Evolutionary conservation across 1,140 invertebrate species (phyloP).

Genomic region (Drosophila jambulina): DNA sequence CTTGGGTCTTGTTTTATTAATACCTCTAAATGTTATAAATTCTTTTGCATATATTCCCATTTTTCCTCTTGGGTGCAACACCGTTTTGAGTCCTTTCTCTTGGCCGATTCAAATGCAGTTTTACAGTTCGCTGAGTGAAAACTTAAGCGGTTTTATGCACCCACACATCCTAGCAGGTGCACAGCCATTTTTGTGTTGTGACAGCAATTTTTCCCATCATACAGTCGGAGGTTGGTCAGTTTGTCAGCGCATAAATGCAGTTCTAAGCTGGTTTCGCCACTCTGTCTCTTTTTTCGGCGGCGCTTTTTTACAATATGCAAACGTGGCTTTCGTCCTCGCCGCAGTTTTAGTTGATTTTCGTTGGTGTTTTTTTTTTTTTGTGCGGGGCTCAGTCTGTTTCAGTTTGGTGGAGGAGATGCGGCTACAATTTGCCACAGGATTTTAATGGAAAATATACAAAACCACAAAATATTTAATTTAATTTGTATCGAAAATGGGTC

Average conservation of each 20-base stretch:
- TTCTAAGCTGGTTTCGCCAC: conserved; percentile 73
- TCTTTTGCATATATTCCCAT: background rate
- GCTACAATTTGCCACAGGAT: conserved; percentile 67
- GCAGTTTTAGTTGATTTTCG: conserved; percentile 55
- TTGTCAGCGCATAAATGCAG: conserved; percentile 79
- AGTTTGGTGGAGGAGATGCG: conserved; percentile 18
- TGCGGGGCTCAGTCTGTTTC: conserved; percentile 11
- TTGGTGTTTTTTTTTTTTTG: conserved; percentile 22
- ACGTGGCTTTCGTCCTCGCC: conserved; percentile 42
- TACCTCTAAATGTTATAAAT: background rate
- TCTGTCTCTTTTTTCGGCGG: conserved; percentile 25
- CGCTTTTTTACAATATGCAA: conserved; percentile 69
- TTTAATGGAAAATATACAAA: conserved; percentile 79
- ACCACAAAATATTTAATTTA: conserved; percentile 70
- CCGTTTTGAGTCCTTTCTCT: conserved; percentile 17
- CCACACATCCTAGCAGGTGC: conserved; percentile 19
- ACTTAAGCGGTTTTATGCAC: conserved; percentile 76
- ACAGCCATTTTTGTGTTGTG: conserved; percentile 69
- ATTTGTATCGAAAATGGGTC: conserved; percentile 44
- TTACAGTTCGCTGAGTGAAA: conserved; percentile 79
- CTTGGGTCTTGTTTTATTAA: background rate
- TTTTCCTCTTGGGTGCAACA: background rate
- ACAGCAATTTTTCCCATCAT: conserved; percentile 74
- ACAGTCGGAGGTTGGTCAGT: conserved; percentile 68
- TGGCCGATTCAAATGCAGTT: conserved; percentile 74